Evolutionary conservation across 2,113 vertebrate species (phyloP).

Genomic region (Pampusana beccarii): DNA sequence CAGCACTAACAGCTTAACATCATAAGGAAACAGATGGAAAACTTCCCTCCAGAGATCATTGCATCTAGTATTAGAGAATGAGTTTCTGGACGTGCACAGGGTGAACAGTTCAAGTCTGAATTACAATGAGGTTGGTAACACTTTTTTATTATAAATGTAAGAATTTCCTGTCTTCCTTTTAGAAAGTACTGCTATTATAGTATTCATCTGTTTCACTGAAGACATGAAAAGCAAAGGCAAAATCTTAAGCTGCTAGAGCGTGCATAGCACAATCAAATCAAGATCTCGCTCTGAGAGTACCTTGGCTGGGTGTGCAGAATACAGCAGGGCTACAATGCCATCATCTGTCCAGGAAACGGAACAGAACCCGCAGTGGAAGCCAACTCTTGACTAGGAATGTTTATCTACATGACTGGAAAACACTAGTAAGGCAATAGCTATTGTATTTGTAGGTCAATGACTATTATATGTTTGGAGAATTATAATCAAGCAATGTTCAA

Average conservation of each 20-base stretch:
- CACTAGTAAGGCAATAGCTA: neutral
- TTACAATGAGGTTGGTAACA: slow-evolving; percentile 73
- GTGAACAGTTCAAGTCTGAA: slow-evolving; percentile 76
- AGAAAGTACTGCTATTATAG: slow-evolving; percentile 64
- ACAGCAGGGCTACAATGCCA: slow-evolving; percentile 66
- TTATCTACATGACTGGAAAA: neutral
- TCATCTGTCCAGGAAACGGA: slow-evolving; percentile 71
- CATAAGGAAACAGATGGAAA: slow-evolving; percentile 79
- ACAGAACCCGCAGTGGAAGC: neutral
- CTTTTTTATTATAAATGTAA: slow-evolving; percentile 70
- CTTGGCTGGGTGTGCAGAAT: slow-evolving; percentile 38
- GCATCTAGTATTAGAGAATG: slow-evolving; percentile 77
- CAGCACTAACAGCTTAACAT: slow-evolving; percentile 71
- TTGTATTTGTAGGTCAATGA: neutral
- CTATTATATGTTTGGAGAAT: neutral
- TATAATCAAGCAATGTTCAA: neutral
- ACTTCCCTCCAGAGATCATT: slow-evolving; percentile 74
- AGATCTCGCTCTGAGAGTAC: slow-evolving; percentile 21
- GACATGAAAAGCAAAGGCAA: slow-evolving; percentile 58
- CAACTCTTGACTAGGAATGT: neutral
- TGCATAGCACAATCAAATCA: slow-evolving; percentile 43
- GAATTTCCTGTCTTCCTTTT: slow-evolving; percentile 71
- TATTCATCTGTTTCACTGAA: slow-evolving; percentile 66
- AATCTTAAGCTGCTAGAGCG: slow-evolving; percentile 46
- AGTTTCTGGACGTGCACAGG: slow-evolving; percentile 73